Evolutionary conservation across 2,888 invertebrate genomes (phyloP).

Genomic region (Dilophus febrilis): DNA sequence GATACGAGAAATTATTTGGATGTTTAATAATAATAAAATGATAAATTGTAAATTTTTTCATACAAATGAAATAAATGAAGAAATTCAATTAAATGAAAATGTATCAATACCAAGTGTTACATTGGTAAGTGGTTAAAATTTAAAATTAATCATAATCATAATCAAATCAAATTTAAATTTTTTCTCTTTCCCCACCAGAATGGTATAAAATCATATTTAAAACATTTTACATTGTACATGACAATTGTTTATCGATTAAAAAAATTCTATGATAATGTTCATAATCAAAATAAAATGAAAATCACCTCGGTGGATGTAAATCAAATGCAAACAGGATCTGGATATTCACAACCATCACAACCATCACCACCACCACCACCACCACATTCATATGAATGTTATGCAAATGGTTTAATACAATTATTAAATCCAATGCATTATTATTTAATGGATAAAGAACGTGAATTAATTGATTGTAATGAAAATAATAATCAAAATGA

Average conservation of each 20-base stretch:
- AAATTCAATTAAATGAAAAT: constrained; percentile 11
- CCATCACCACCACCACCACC: too few species aligned
- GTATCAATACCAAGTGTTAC: constrained; percentile 22
- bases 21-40: constrained; percentile 26
- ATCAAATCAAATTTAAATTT: too few species aligned
- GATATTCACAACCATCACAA: too few species aligned
- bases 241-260: constrained; percentile 23
- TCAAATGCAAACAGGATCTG: too few species aligned
- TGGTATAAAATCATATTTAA: constrained; percentile 16
- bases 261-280: constrained; percentile 23
- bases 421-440: constrained; percentile 26
- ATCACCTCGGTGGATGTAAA: too few species aligned
- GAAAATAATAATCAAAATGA: too few species aligned
- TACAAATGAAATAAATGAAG: constrained; percentile 9
- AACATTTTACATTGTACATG: constrained; percentile 19
- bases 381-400: constrained; percentile 32
- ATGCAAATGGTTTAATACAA: constrained; percentile 27
- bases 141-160: too few species aligned
- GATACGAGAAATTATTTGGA: constrained; percentile 26
- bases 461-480: constrained; percentile 23
- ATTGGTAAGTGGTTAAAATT: constrained; percentile 21
- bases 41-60: constrained; percentile 20
- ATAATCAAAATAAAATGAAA: constrained; percentile 12
- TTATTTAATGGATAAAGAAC: constrained; percentile 26
- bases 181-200: too few species aligned